Base-by-base conservation (phyloP, 2,113 vertebrate genomes). In the Eptesicus fuscus region DNA sequence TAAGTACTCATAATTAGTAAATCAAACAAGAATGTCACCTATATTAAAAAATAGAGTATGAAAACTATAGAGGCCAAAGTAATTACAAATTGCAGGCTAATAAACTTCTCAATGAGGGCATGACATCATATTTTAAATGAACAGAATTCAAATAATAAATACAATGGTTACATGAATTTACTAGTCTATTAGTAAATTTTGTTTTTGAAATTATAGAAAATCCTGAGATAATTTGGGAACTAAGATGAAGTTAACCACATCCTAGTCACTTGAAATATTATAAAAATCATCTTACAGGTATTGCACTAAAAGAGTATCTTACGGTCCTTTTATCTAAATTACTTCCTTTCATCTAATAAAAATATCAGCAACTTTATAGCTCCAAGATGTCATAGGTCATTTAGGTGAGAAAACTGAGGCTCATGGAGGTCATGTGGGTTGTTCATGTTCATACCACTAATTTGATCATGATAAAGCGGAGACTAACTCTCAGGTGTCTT, bases 91-190 rank as follows among this genome's bases (percentile, higher is more conserved):
- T 69, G 20, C 76, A 30, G 42, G 32, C 32, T 79, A 87, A 69
- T 7, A 79, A 74, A 94, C 56, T 80, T 87, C 44, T 85, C 51
- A 37, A 88, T 84, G 80, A 67, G 40, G 13, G 20, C 12, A 91
- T 73, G 35, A 94, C 88, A 44, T 65, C 83, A 25, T 74, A 90
- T 63, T 79, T 90, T 92, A 63, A 74, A 87, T 71, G 23, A 69
- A 78, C 0, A 88, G 32, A 92, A 92, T 95, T 79, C 37, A 91
- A 93, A 77, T 5, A 63, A 79, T 63, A 93, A 78, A 88, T 73
- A 67, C 65, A 76, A 85, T 76, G 8, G 22, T 74, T 37, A 79
- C 16, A 76, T 7, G 8, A 59, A 77, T 86, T 61, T 78, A 82
- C 70, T 76, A 80, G n/a, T 22, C n/a, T 78, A 74, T 1, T 69